Evolutionary conservation across 1,140 invertebrate species (phyloP).

Genomic region (Drosophila tristis): DNA sequence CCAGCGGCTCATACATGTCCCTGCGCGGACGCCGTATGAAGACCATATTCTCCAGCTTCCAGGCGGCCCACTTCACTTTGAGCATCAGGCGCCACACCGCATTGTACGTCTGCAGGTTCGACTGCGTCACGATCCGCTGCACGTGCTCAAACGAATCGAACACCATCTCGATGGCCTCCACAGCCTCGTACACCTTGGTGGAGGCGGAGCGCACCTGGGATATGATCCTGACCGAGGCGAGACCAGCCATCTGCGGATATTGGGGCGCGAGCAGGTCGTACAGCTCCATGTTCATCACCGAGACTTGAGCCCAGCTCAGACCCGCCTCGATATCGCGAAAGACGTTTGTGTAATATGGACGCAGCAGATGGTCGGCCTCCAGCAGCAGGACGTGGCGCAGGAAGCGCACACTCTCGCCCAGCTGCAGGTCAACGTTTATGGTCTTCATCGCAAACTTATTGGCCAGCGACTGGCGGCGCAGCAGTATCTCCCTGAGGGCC

Average conservation of each 20-base stretch:
- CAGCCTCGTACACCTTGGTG: slow-evolving; percentile 58
- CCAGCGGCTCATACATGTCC: slow-evolving; percentile 51
- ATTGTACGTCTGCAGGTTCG: slow-evolving; percentile 64
- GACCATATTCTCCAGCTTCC: slow-evolving; percentile 70
- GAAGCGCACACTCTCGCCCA: slow-evolving; percentile 59
- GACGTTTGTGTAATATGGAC: slow-evolving; percentile 65
- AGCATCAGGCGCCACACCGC: slow-evolving; percentile 73
- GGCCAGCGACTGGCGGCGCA: slow-evolving; percentile 46
- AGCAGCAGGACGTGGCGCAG: slow-evolving; percentile 71
- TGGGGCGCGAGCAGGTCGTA: slow-evolving; percentile 48
- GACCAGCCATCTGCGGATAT: slow-evolving; percentile 32
- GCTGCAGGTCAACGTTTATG: slow-evolving; percentile 54
- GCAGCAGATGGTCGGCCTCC: slow-evolving; percentile 66
- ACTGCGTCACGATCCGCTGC: slow-evolving; percentile 47
- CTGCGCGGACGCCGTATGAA: slow-evolving; percentile 43
- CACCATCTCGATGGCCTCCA: slow-evolving; percentile 60
- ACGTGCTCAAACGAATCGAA: slow-evolving; percentile 56
- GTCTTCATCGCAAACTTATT: slow-evolving; percentile 67
- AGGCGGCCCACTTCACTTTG: slow-evolving; percentile 78
- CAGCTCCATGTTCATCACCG: slow-evolving; percentile 55
- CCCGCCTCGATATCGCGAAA: slow-evolving; percentile 71
- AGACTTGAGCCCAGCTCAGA: slow-evolving; percentile 54
- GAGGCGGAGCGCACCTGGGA: slow-evolving; percentile 40
- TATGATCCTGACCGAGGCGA: slow-evolving; percentile 47
- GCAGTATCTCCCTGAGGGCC: slow-evolving; percentile 46